Conservation (phyloP, 2,888 invertebrate species). For the Philhelius pedissequus region DNA sequence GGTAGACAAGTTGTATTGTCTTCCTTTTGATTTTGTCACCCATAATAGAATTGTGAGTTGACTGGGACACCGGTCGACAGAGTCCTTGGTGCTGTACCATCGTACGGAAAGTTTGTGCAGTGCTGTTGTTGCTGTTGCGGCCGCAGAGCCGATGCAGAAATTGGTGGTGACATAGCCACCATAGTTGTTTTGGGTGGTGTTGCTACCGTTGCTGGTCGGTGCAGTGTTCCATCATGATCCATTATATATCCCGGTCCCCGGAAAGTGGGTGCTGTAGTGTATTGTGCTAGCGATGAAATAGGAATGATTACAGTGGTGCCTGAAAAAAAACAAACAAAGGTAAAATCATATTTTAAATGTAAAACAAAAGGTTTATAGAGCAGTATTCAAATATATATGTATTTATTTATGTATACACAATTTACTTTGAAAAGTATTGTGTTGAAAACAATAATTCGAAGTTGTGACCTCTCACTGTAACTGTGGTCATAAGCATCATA, state of each 20-base stretch:
- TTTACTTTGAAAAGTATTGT: background rate
- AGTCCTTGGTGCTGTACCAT: conserved; percentile 77
- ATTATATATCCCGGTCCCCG: conserved; percentile 75
- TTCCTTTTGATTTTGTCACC: conserved; percentile 75
- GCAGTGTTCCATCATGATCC: conserved; percentile 74
- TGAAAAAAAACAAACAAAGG: conserved; percentile 52
- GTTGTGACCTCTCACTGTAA: background rate
- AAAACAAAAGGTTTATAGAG: conserved; percentile 10
- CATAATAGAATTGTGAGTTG: conserved; percentile 77
- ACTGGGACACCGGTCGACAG: conserved; percentile 77
- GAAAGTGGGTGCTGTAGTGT: conserved; percentile 77
- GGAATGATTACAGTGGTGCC: conserved; percentile 75
- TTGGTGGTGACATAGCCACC: conserved; percentile 48
- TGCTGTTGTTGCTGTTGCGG: conserved; percentile 73
- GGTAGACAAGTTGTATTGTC: conserved; percentile 19
- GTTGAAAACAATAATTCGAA: background rate
- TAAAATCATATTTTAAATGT: background rate
- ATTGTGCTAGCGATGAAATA: conserved; percentile 76
- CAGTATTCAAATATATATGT: too few species aligned
- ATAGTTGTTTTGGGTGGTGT: conserved; percentile 72
- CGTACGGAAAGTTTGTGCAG: conserved; percentile 73
- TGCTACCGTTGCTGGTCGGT: conserved; percentile 73
- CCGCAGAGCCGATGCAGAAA: conserved; percentile 67
- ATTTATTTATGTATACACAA: too few species aligned
- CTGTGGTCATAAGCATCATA: too few species aligned